A percentile compares a stretch with the other conserved stretches of the same genome.
These are phyloP conservation scores for Struthio camelus DNA, from an alignment of 2,113 vertebrate species.

Conservation along the genomic window DNA sequence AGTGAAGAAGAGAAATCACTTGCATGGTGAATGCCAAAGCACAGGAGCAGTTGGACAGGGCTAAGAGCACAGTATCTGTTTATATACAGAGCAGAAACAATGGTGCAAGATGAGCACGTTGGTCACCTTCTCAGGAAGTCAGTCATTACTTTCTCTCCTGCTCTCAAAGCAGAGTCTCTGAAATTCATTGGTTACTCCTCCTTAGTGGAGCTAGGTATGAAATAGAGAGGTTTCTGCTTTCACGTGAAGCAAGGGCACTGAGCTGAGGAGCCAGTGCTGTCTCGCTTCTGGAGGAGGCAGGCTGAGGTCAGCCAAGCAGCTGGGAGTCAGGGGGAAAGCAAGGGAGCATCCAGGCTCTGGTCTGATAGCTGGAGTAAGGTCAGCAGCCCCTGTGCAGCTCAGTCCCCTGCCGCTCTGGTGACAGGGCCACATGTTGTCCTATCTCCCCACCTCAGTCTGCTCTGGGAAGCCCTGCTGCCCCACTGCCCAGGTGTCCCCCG, in stretches of 20 bases:
- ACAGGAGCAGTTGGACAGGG: background rate
- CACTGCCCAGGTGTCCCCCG: background rate
- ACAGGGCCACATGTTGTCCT: accelerated
- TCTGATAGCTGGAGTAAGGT: background rate
- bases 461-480: background rate
- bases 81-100: background rate
- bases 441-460: background rate
- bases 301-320: background rate
- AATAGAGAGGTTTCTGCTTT: background rate
- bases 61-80: background rate
- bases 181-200: background rate
- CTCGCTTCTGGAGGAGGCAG: background rate
- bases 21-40: background rate
- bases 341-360: background rate
- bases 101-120: background rate
- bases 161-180: background rate
- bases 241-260: background rate
- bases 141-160: background rate
- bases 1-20: background rate
- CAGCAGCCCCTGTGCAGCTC: background rate
- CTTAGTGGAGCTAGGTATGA: background rate
- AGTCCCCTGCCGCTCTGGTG: background rate
- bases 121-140: background rate
- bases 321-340: background rate
- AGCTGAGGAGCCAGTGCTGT: background rate